Percentiles rank a stretch among this genome's conserved stretches.
Evolutionary conservation across 2,113 vertebrate genomes (phyloP).

Genomic region (Scalopus aquaticus): DNA sequence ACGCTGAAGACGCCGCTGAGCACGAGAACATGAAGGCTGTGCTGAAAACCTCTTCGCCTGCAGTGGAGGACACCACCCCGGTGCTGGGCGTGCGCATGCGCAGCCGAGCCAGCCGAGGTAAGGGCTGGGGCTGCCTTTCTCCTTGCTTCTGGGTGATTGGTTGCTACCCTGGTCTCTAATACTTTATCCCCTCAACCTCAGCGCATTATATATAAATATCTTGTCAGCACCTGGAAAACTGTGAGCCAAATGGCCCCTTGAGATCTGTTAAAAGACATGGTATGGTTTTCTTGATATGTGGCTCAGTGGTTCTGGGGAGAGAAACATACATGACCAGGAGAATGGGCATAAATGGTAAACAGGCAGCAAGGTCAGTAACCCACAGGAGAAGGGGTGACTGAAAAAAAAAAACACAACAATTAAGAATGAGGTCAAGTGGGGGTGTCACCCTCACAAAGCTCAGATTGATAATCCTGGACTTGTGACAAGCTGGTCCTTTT

Average conservation of each 20-base stretch:
- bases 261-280: background rate
- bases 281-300: background rate
- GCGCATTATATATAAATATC: background rate
- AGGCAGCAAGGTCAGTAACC: background rate
- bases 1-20: slow-evolving; percentile 91
- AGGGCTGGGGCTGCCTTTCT: background rate
- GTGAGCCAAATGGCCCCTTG: background rate
- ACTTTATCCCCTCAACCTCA: background rate
- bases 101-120: slow-evolving; percentile 90
- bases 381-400: background rate
- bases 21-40: slow-evolving; percentile 98
- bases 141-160: no score
- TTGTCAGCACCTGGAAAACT: background rate
- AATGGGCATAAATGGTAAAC: background rate
- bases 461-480: background rate
- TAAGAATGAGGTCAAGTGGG: background rate
- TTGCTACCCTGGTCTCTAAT: background rate
- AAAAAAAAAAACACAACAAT: background rate
- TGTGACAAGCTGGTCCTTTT: background rate
- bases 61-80: slow-evolving; percentile 82
- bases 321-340: background rate
- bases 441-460: background rate
- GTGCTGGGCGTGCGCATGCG: slow-evolving; percentile 90
- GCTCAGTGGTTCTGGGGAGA: background rate
- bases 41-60: slow-evolving; percentile 86